Percentiles rank a stretch among this genome's conserved stretches.
phyloP scores from a whole-genome alignment of 2,888 invertebrate genomes.

The Oxycera nigricornis region DNA sequence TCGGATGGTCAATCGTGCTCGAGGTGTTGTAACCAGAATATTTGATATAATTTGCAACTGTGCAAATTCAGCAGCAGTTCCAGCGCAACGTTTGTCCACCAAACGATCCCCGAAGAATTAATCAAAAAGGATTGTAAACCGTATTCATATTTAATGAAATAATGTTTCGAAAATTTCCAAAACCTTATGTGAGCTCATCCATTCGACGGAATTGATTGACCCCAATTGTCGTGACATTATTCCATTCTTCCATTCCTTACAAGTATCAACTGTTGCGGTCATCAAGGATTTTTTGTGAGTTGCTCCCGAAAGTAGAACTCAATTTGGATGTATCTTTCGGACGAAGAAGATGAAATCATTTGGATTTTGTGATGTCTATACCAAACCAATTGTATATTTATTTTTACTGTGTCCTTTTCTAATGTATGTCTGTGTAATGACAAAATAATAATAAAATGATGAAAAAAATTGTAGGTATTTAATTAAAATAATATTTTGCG shows the following conservation, averaged over 20 bases:
- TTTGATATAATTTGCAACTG: conserved; percentile 72
- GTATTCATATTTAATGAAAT: too few relatives aligned
- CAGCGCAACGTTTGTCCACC: conserved; percentile 62
- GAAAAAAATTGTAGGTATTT: neutral
- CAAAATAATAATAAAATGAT: too few relatives aligned
- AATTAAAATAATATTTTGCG: conserved; percentile 4
- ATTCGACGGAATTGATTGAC: too few relatives aligned
- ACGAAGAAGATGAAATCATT: neutral
- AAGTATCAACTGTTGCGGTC: too few relatives aligned
- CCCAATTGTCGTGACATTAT: too few relatives aligned
- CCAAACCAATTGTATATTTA: conserved; percentile 28
- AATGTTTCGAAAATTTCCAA: too few relatives aligned
- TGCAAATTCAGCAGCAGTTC: conserved; percentile 67
- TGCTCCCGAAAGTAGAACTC: too few relatives aligned
- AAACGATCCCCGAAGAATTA: conserved; percentile 51
- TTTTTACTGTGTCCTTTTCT: conserved; percentile 29
- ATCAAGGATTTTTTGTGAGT: too few relatives aligned
- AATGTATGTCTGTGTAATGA: conserved; percentile 5
- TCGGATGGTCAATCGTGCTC: conserved; percentile 66
- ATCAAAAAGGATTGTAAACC: too few relatives aligned
- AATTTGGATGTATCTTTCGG: too few relatives aligned
- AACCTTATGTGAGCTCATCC: too few relatives aligned
- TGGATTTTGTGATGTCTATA: conserved; percentile 28
- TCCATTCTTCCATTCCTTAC: too few relatives aligned
- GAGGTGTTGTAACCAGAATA: conserved; percentile 68